Evolutionary conservation across 2,888 invertebrate species (phyloP).

Genomic region (Pristionchus japonicus): DNA sequence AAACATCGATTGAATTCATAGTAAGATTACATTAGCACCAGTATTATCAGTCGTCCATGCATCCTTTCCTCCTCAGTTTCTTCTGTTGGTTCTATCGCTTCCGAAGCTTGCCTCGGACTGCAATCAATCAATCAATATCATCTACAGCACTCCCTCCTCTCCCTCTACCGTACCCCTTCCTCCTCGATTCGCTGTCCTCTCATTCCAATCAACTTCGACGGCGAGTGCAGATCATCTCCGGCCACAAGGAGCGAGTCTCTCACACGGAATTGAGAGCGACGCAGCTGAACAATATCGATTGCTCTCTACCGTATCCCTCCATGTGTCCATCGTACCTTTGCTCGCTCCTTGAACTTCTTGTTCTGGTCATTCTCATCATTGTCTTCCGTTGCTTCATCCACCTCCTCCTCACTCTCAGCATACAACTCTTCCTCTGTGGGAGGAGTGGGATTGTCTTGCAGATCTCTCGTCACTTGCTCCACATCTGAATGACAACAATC

Average conservation of each 20-base stretch:
- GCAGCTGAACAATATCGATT: not conserved
- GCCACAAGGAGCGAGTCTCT: conserved; percentile 29
- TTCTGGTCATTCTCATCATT: not conserved
- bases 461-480: not conserved
- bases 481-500: not conserved
- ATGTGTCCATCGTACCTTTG: not conserved
- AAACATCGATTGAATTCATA: not conserved
- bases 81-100: conserved; percentile 10
- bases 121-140: not conserved
- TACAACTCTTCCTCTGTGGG: conserved; percentile 21
- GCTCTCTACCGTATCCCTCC: not conserved
- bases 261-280: conserved; percentile 43
- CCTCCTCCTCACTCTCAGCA: conserved; percentile 23
- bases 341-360: not conserved
- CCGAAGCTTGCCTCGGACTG: conserved; percentile 26
- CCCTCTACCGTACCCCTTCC: conserved; percentile 22
- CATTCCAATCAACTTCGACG: not conserved
- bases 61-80: conserved; percentile 9
- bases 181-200: conserved; percentile 28
- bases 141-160: not conserved
- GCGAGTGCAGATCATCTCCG: not conserved
- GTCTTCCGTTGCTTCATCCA: not conserved
- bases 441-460: not conserved
- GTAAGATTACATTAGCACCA: not conserved
- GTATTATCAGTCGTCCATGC: not conserved